phyloP scores from a whole-genome alignment of 2,888 invertebrate genomes.

The Amphimallon solstitiale region DNA sequence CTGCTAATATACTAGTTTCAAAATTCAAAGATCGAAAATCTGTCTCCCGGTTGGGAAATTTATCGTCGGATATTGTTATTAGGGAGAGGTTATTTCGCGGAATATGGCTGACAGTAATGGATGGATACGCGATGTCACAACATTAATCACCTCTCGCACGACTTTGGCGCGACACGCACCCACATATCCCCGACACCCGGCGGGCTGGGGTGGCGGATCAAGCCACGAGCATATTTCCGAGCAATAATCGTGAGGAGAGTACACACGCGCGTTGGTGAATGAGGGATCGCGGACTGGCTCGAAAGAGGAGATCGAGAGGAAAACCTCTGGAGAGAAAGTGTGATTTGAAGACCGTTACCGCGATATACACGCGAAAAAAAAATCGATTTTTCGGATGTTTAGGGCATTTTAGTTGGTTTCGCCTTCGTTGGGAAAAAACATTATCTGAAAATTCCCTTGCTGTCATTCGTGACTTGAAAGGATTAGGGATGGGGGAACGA shows the following conservation, averaged over 20 bases:
- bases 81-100: conserved; percentile 15
- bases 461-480: too few species aligned
- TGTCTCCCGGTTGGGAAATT: too few species aligned
- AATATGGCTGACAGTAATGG: conserved; percentile 21
- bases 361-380: conserved; percentile 15
- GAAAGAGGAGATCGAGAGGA: conserved; percentile 5
- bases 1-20: too few species aligned
- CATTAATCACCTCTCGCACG: conserved; percentile 26
- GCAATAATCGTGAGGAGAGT: too few species aligned
- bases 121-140: conserved; percentile 18
- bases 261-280: too few species aligned
- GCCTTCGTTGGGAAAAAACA: too few species aligned
- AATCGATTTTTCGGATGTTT: conserved; percentile 10
- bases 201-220: not conserved
- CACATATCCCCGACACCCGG: not conserved
- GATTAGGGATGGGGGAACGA: too few species aligned
- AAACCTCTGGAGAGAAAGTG: conserved; percentile 29
- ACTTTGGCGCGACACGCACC: conserved; percentile 20
- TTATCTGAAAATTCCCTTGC: too few species aligned
- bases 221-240: not conserved
- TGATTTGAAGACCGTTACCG: conserved; percentile 17
- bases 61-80: not conserved
- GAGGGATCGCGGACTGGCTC: too few species aligned
- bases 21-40: too few species aligned
- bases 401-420: too few species aligned